Conservation (phyloP, 2,888 invertebrate species). For the Drosophila kambysellisi region DNA sequence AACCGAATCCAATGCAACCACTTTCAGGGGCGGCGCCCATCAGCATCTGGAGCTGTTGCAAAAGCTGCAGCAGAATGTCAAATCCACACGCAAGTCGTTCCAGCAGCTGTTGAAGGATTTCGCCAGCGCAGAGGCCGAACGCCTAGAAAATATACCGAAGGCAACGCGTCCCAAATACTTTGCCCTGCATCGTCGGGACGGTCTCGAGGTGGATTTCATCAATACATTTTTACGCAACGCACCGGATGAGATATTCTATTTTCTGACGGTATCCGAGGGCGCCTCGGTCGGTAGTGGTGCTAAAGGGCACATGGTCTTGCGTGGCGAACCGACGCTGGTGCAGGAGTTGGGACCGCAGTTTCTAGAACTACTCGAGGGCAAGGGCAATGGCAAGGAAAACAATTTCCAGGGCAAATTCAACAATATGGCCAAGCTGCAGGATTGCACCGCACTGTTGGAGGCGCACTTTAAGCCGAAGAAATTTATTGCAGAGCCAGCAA, state of each 20-base stretch:
- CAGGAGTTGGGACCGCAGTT: slow-evolving; percentile 86
- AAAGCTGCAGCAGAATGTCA: slow-evolving; percentile 90
- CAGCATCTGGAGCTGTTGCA: slow-evolving; percentile 90
- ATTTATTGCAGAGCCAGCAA: slow-evolving; percentile 15
- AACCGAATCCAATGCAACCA: neutral
- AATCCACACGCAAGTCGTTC: slow-evolving; percentile 88
- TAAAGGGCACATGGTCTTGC: slow-evolving; percentile 86
- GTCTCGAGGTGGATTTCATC: slow-evolving; percentile 91
- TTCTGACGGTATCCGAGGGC: slow-evolving; percentile 89
- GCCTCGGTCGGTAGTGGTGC: slow-evolving; percentile 86
- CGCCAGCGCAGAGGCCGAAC: slow-evolving; percentile 89
- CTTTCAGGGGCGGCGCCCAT: slow-evolving; percentile 88
- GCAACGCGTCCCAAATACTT: slow-evolving; percentile 87
- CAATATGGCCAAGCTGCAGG: slow-evolving; percentile 88
- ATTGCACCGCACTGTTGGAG: slow-evolving; percentile 88
- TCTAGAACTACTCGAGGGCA: slow-evolving; percentile 89
- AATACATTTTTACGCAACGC: slow-evolving; percentile 89
- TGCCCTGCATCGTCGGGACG: slow-evolving; percentile 89
- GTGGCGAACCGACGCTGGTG: slow-evolving; percentile 84
- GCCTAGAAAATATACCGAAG: slow-evolving; percentile 86
- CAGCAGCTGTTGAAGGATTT: slow-evolving; percentile 89
- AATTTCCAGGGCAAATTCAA: slow-evolving; percentile 92
- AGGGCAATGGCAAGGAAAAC: slow-evolving; percentile 91
- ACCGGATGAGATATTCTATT: slow-evolving; percentile 87
- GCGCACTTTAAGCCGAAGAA: slow-evolving; percentile 86